phyloP scores from a whole-genome alignment of 1,140 invertebrate genomes.

The Trialeurodes vaporariorum region DNA sequence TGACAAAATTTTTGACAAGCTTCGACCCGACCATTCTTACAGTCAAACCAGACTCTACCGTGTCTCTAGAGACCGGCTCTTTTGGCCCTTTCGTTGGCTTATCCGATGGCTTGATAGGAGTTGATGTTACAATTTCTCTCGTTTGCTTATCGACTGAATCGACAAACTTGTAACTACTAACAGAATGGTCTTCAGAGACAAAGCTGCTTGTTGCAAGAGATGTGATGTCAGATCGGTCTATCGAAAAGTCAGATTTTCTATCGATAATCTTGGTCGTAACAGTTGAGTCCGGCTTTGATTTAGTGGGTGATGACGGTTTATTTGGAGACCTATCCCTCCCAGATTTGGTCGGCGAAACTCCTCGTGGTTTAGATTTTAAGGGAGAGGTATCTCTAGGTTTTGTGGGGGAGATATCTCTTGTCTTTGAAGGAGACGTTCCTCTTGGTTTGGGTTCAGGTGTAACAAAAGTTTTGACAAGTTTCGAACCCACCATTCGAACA shows the following conservation, averaged over 20 bases:
- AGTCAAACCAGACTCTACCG: slow-evolving; percentile 7
- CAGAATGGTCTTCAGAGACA: neutral
- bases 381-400: neutral
- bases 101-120: neutral
- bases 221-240: neutral
- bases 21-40: slow-evolving; percentile 21
- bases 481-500: slow-evolving; percentile 16
- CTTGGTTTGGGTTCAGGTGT: neutral
- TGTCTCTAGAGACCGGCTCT: no score
- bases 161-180: neutral
- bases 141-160: neutral
- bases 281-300: slow-evolving; percentile 1
- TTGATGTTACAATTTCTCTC: neutral
- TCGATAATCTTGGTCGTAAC: slow-evolving; percentile 4
- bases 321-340: neutral
- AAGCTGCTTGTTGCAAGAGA: neutral
- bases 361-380: neutral
- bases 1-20: slow-evolving; percentile 13
- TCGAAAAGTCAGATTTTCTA: slow-evolving; percentile 7
- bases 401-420: slow-evolving; percentile 2
- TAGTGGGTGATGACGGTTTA: neutral
- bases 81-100: no score
- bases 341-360: neutral
- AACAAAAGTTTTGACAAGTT: slow-evolving; percentile 16
- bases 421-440: neutral